phyloP scores from a whole-genome alignment of 2,113 vertebrate species.

The Taurulus bubalis region DNA sequence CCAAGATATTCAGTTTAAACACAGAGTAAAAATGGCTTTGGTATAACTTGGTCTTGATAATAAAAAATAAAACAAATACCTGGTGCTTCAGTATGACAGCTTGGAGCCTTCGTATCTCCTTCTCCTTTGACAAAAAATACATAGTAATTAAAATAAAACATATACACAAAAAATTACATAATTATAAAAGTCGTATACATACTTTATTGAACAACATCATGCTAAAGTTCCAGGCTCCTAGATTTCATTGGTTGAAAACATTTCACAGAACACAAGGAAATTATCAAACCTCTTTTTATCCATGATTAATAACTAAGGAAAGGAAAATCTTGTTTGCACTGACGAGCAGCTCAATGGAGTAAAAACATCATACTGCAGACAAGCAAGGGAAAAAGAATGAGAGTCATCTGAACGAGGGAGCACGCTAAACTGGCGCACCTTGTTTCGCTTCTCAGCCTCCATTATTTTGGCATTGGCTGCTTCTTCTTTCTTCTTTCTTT shows the following conservation, averaged over 20 bases:
- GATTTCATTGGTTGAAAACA: background rate
- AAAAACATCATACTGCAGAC: conserved; percentile 1
- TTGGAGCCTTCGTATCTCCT: conserved; percentile 93
- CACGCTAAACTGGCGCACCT: conserved; percentile 83
- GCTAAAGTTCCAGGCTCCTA: conserved; percentile 13
- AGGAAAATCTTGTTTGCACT: background rate
- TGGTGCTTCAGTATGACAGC: conserved; percentile 95
- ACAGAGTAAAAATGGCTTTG: conserved; percentile 2
- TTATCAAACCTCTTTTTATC: conserved; percentile 15
- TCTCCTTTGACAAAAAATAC: conserved; percentile 87
- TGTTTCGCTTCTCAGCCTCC: conserved; percentile 95
- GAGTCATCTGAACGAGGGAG: background rate
- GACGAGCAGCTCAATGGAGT: conserved; percentile 17
- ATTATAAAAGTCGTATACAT: conserved; percentile 6
- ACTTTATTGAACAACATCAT: conserved; percentile 10
- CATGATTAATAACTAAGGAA: conserved; percentile 26
- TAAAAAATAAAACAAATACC: conserved; percentile 81
- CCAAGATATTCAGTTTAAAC: conserved; percentile 10
- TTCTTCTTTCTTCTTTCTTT: conserved; percentile 97
- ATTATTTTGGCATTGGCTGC: conserved; percentile 96
- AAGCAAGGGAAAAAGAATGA: background rate
- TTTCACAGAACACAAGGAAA: conserved; percentile 3
- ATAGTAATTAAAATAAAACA: conserved; percentile 43
- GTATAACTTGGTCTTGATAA: background rate
- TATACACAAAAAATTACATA: conserved; percentile 1